A percentile compares a stretch with the other conserved stretches of the same genome.
Conservation (phyloP, 2,113 vertebrate genomes). For the Stigmatopora nigra region DNA sequence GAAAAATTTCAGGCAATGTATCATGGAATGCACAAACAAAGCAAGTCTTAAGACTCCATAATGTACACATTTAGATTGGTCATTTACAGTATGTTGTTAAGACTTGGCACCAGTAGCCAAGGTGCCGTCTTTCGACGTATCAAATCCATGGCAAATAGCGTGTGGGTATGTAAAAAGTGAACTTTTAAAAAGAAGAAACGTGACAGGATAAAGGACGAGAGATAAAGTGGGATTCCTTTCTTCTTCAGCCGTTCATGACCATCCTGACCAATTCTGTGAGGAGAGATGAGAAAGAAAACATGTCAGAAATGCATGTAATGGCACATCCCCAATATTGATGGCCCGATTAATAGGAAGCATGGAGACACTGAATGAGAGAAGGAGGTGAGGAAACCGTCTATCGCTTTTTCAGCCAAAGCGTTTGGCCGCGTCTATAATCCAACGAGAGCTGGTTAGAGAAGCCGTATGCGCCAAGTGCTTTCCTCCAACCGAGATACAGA, state of each 20-base stretch:
- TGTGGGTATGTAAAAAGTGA: slow-evolving; percentile 22
- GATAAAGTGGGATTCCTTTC: slow-evolving; percentile 20
- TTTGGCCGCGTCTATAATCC: slow-evolving; percentile 56
- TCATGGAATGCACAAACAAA: slow-evolving; percentile 51
- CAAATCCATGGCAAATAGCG: slow-evolving; percentile 36
- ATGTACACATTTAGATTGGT: slow-evolving; percentile 37
- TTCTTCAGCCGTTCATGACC: slow-evolving; percentile 75
- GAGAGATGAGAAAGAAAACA: slow-evolving; percentile 28
- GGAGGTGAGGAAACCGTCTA: slow-evolving; percentile 46
- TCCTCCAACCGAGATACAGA: slow-evolving; percentile 59
- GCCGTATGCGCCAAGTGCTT: slow-evolving; percentile 51
- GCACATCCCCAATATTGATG: slow-evolving; percentile 22
- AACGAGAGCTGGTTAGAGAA: slow-evolving; percentile 65
- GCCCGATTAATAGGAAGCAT: slow-evolving; percentile 20
- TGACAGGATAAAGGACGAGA: slow-evolving; percentile 27
- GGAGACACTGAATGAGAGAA: slow-evolving; percentile 24
- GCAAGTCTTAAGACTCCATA: slow-evolving; percentile 25
- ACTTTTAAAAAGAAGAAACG: slow-evolving; percentile 35
- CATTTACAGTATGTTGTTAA: slow-evolving; percentile 16
- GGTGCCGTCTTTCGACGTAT: slow-evolving; percentile 40
- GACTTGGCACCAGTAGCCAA: slow-evolving; percentile 9
- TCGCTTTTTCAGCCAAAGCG: slow-evolving; percentile 59
- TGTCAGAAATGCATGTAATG: slow-evolving; percentile 24
- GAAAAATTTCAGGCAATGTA: slow-evolving; percentile 32
- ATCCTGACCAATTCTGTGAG: slow-evolving; percentile 71